phyloP scores from a whole-genome alignment of 2,113 vertebrate species.

The Cebus imitator region DNA sequence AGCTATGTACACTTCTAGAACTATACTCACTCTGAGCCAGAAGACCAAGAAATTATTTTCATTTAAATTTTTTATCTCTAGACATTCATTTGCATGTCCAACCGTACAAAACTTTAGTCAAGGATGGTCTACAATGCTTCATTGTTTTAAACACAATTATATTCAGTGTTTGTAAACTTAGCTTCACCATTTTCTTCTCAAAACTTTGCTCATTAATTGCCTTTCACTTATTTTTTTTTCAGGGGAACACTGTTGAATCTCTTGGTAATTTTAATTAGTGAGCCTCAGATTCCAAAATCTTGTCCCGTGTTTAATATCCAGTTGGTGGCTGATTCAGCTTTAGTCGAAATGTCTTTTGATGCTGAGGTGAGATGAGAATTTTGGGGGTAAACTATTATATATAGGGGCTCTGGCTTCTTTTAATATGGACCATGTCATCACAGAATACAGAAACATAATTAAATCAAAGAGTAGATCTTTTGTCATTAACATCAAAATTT shows the following conservation, averaged over 20 bases:
- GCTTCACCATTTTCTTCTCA: neutral
- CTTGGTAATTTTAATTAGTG: conserved; percentile 70
- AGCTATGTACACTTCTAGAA: conserved; percentile 8
- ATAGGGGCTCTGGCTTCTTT: neutral
- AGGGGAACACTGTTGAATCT: conserved; percentile 71
- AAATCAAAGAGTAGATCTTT: conserved; percentile 41
- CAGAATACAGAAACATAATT: neutral
- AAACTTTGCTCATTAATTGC: conserved; percentile 4
- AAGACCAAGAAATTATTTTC: conserved; percentile 39
- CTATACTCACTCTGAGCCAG: neutral
- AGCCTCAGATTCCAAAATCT: conserved; percentile 69
- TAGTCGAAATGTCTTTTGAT: conserved; percentile 54
- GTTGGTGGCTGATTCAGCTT: conserved; percentile 40
- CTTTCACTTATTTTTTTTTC: conserved; percentile 56
- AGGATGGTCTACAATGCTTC: neutral
- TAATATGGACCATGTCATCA: neutral
- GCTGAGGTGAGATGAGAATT: conserved; percentile 65
- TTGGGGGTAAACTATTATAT: neutral
- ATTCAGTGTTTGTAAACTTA: neutral
- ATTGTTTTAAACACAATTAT: neutral
- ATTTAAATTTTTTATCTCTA: neutral
- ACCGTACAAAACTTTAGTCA: neutral
- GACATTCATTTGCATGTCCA: neutral
- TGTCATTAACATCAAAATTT: conserved; percentile 25
- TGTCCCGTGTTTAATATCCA: conserved; percentile 46